Evolutionary conservation across 35 echinoderm and acorn worm genomes (phyloP), one percentile per base, ranked within the genome.

Genomic region (Heliocidaris erythrogramma): DNA sequence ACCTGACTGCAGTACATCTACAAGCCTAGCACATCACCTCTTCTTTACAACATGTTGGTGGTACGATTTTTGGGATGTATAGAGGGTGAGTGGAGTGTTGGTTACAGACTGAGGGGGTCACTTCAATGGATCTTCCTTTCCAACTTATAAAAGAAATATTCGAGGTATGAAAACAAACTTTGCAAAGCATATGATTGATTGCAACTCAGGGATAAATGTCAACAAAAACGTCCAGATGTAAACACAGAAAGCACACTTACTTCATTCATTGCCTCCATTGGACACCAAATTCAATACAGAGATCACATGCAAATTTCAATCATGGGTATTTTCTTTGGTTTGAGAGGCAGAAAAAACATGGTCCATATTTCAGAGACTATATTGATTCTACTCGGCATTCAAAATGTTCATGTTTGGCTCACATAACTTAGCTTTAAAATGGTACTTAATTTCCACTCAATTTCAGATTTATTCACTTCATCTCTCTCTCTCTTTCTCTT

Each of bases 181-280:
- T 78, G 65, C 18, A 78, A 78, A 78, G 27, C 65, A 24, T n/a
- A 78, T 78, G 65, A 78, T 78, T 78, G 65, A 78, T 78, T 78
- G 65, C 65, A 78, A 78, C 65, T 78, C 65, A n/a, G 65, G 18
- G 65, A 78, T 78, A 78, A 78, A 78, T 78, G 65, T 78, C 65
- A 78, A 78, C 65, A 78, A 24, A 27, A 24, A 78, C 27, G 21
- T 78, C 65, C 8, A 78, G 65, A 78, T 78, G 65, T 78, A 78
- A 78, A 78, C 65, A 78, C 65, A 78, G 27, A 78, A 78, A 27
- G 65, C 65, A 78, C 65, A 78, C 65, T 78, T 78, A 78, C 65
- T 78, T 78, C 8, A n/a, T 78, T 78, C 65, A 78, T 24, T 27
- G 65, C 27, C 7, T 78, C 65, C 65, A 78, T 18, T n/a, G 65